Evolutionary conservation across 2,113 vertebrate species (phyloP), one percentile per base, ranked within the genome.

Genomic region (Malurus alboscapulatus): DNA sequence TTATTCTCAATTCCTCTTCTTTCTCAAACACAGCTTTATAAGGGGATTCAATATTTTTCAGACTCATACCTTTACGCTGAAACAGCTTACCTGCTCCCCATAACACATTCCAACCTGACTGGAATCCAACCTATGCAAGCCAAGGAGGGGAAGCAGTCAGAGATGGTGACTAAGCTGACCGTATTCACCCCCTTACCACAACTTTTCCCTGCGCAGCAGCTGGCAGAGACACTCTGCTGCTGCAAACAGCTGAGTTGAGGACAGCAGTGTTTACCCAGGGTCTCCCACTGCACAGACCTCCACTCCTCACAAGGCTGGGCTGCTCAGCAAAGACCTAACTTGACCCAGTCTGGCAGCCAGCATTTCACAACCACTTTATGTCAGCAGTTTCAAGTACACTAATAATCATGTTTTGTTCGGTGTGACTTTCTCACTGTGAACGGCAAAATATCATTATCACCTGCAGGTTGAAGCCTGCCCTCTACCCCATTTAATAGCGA

Each of bases 381-480:
- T 96, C 96, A 95, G 96, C 94, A 94, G 72, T 96, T 96, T 92
- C 91, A 94, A 88, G 91, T 38, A 71, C 90, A 30, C 77, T 96
- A 94, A 94, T 94, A 95, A 95, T 82, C 82, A 4, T 89, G 94
- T 94, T 96, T 94, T 95, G 90, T 93, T 96, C 82, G 0, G 32
- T 67, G 96, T 32, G 47, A 80, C 94, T 95, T 95, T 95, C 95
- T 96, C 95, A 67, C 90, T 63, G 84, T 38, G 87, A 89, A 91
- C 1, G 40, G 94, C 89, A 92, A 96, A 96, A 94, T 93, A 94
- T 74, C 94, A 96, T 96, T 92, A 95, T 93, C 95, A 92, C 78
- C 94, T 95, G 93, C 96, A 96, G 90, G 96, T 94, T 96, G 91
- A 91, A 95, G 93, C 95, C 89, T 95, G 96, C 93, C 91, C 87